These are phyloP conservation scores for Pedionomus torquatus DNA, from an alignment of 2,113 vertebrate species.

Conservation along the genomic window DNA sequence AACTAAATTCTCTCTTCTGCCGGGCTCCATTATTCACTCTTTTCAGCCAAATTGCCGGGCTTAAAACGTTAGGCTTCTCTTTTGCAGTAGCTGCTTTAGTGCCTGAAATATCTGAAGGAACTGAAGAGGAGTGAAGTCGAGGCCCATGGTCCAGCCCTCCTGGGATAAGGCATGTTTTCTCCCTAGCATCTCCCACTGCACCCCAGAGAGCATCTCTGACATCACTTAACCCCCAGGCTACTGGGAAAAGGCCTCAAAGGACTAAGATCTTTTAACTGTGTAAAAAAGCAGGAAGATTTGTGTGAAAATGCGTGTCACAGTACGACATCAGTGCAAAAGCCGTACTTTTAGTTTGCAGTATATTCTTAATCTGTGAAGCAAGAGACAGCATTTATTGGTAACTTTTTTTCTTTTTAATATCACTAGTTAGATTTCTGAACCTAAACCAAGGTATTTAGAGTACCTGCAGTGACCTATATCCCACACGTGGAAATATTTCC, in stretches of 20 bases:
- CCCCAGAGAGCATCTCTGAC: neutral
- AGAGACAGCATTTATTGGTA: accelerated
- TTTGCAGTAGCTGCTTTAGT: neutral
- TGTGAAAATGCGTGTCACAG: neutral
- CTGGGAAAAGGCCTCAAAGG: accelerated
- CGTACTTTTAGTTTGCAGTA: neutral
- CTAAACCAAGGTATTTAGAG: neutral
- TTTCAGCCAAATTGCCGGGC: neutral
- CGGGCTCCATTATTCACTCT: neutral
- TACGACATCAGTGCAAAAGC: neutral
- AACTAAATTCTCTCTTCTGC: neutral
- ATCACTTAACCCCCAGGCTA: accelerated
- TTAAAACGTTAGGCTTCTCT: neutral
- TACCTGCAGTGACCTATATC: neutral
- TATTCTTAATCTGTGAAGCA: neutral
- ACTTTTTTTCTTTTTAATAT: neutral
- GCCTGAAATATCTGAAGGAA: neutral
- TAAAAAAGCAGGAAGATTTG: too few relatives aligned
- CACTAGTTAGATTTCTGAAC: neutral
- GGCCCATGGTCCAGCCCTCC: neutral
- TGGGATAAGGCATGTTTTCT: neutral
- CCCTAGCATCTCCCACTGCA: neutral
- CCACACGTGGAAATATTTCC: neutral
- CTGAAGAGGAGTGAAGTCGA: neutral
- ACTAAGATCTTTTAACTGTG: neutral